Percentiles rank a stretch among this genome's conserved stretches.
Conservation (phyloP, 2,113 vertebrate genomes). For the Paramisgurnus dabryanus region DNA sequence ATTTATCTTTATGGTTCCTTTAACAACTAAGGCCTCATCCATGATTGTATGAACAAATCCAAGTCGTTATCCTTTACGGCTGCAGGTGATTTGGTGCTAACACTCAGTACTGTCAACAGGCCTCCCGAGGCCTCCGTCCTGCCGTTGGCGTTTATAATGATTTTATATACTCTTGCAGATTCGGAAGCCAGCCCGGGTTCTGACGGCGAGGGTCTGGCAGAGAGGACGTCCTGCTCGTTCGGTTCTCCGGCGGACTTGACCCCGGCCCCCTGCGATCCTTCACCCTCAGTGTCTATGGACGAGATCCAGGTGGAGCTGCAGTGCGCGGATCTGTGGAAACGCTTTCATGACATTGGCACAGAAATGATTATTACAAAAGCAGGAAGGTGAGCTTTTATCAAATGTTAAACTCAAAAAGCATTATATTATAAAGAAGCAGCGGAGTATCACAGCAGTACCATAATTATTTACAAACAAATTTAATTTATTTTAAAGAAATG, state of each 20-base stretch:
- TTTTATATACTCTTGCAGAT: constrained; percentile 73
- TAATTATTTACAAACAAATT: too few relatives aligned
- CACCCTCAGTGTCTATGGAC: constrained; percentile 89
- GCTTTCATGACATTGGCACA: constrained; percentile 98
- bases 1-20: background rate
- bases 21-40: background rate
- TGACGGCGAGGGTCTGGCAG: constrained; percentile 88
- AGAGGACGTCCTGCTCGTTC: constrained; percentile 93
- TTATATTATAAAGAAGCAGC: too few relatives aligned
- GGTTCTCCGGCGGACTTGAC: constrained; percentile 85
- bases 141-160: constrained; percentile 55
- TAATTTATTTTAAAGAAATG: too few relatives aligned
- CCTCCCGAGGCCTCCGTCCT: constrained; percentile 58
- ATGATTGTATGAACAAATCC: background rate
- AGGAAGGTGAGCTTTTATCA: constrained; percentile 81
- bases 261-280: constrained; percentile 68
- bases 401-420: background rate
- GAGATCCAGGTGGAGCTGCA: constrained; percentile 98
- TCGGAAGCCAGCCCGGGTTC: constrained; percentile 95
- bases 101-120: constrained; percentile 30
- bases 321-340: constrained; percentile 97
- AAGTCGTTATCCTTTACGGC: constrained; percentile 36
- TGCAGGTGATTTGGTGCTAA: constrained; percentile 63
- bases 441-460: too few relatives aligned
- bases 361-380: constrained; percentile 99